These are phyloP conservation scores for Sweltsa coloradensis DNA, from an alignment of 1,140 invertebrate genomes.

Conservation along the genomic window DNA sequence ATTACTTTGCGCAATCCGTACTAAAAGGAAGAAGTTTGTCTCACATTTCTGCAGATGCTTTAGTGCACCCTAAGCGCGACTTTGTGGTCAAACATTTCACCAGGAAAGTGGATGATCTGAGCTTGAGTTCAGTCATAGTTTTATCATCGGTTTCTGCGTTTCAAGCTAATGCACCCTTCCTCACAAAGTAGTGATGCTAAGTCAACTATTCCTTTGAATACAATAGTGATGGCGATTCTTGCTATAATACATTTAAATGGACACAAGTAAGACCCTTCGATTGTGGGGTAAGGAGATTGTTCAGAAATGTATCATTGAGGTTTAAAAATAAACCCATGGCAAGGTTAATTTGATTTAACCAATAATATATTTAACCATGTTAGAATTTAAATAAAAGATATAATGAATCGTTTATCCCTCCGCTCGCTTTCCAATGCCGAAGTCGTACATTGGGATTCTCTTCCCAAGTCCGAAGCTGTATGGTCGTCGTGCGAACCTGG, in stretches of 20 bases:
- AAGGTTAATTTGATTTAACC: background rate
- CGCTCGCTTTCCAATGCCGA: constrained; percentile 12
- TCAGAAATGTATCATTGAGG: background rate
- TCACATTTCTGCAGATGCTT: too few relatives aligned
- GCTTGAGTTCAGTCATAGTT: too few relatives aligned
- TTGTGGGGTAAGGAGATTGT: background rate
- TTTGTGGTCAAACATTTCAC: too few relatives aligned
- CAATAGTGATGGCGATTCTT: too few relatives aligned
- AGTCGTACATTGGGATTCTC: constrained; percentile 10
- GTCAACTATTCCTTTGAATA: too few relatives aligned
- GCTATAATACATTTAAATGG: background rate
- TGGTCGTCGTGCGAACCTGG: constrained; percentile 1
- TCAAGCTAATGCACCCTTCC: too few relatives aligned
- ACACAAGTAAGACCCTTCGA: background rate
- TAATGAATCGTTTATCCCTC: background rate
- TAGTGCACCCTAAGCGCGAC: too few relatives aligned
- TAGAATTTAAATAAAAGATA: background rate
- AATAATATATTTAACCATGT: background rate
- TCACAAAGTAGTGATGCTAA: too few relatives aligned
- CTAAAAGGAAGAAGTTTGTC: too few relatives aligned
- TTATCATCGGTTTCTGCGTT: too few relatives aligned
- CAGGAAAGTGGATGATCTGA: too few relatives aligned
- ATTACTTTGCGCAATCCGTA: too few relatives aligned
- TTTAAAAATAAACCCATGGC: background rate
- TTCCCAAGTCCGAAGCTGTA: constrained; percentile 14